A percentile compares a stretch with the other conserved stretches of the same genome.
Evolutionary conservation across 2,113 vertebrate genomes (phyloP).

Genomic region (Romanogobio albipinnatus): DNA sequence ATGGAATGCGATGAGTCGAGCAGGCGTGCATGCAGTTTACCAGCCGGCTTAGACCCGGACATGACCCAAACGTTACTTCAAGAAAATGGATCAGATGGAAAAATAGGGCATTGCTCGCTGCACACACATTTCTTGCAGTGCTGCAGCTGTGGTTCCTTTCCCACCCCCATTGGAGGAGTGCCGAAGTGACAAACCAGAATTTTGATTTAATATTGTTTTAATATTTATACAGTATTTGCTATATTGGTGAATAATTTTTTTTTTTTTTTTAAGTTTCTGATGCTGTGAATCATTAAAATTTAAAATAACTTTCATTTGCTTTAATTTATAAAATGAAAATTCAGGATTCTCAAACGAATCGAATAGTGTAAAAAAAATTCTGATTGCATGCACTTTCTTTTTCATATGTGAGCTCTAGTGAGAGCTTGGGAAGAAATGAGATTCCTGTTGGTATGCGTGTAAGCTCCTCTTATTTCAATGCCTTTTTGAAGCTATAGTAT

Average conservation of each 20-base stretch:
- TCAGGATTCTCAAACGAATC: too few relatives aligned
- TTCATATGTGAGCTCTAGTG: background rate
- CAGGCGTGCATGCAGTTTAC: constrained; percentile 47
- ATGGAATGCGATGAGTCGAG: constrained; percentile 64
- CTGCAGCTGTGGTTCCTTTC: constrained; percentile 32
- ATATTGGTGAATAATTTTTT: background rate
- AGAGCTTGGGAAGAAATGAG: background rate
- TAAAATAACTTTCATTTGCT: too few relatives aligned
- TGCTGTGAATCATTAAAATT: too few relatives aligned
- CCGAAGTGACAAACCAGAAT: constrained; percentile 20
- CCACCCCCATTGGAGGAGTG: background rate
- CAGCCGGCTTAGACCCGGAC: constrained; percentile 33
- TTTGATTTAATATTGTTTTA: too few relatives aligned
- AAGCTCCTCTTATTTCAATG: background rate
- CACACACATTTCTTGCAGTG: constrained; percentile 60
- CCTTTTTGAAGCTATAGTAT: background rate
- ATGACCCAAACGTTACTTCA: constrained; percentile 31
- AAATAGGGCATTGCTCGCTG: constrained; percentile 27
- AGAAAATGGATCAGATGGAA: constrained; percentile 38
- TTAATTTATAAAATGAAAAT: too few relatives aligned
- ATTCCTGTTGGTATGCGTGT: background rate
- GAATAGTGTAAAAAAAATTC: too few relatives aligned
- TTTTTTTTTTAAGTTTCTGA: too few relatives aligned
- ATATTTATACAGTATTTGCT: constrained; percentile 17
- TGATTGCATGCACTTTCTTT: background rate